A percentile compares a stretch with the other conserved stretches of the same genome.
phyloP scores from a whole-genome alignment of 1,140 invertebrate species.

The Leptinotarsa undecemlineata region DNA sequence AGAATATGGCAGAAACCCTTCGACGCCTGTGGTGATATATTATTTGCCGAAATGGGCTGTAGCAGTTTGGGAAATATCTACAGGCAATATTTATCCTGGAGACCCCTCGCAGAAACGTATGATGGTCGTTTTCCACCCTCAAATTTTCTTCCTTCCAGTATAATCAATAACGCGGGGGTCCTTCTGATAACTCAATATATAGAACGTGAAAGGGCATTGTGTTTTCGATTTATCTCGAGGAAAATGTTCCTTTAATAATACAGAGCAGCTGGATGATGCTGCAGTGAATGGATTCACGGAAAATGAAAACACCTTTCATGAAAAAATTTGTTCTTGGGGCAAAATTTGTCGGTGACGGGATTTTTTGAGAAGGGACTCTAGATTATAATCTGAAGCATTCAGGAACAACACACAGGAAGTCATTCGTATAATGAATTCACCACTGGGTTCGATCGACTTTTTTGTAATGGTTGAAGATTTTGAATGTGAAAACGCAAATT shows the following conservation, averaged over 20 bases:
- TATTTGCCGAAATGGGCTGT: conserved; percentile 13
- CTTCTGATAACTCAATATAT: conserved; percentile 7
- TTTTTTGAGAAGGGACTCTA: too few species aligned
- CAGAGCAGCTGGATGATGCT: background rate
- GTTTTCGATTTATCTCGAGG: background rate
- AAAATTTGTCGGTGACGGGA: too few species aligned
- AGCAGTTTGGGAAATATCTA: conserved; percentile 20
- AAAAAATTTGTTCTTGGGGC: background rate
- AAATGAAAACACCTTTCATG: background rate
- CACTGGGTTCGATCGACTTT: too few species aligned
- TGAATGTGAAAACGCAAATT: too few species aligned
- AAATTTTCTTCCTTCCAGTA: conserved; percentile 12
- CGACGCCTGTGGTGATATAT: conserved; percentile 14
- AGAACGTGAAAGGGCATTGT: conserved; percentile 3
- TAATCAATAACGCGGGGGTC: conserved; percentile 21
- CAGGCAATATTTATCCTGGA: conserved; percentile 18
- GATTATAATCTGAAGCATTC: too few species aligned
- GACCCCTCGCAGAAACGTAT: conserved; percentile 16
- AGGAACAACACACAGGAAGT: too few species aligned
- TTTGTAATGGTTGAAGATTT: too few species aligned
- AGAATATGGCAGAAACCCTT: background rate
- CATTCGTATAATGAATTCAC: too few species aligned
- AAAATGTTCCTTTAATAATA: background rate
- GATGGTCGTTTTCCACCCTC: conserved; percentile 15
- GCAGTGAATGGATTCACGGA: background rate